Base-by-base conservation (phyloP, 2,113 vertebrate species). In the Stegastes partitus region DNA sequence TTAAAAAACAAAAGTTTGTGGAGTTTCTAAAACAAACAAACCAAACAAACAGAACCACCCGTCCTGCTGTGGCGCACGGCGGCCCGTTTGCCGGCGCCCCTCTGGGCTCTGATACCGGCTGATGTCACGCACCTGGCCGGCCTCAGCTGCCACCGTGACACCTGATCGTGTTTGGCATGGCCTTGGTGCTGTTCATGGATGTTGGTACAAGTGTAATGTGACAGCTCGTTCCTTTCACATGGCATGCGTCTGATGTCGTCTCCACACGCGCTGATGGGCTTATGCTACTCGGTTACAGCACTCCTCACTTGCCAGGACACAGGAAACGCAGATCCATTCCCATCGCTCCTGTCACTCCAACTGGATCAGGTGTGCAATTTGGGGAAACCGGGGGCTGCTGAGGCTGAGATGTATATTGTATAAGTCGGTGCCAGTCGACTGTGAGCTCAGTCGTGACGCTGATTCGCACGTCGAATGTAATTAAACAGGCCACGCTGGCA, bases 161-260 rank as follows among this genome's bases (percentile, higher is more conserved):
- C 91, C 88, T 39, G 92, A 95, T 93, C 90, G 1, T 54, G 68
- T 87, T 81, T 92, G 91, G 89, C 89, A 80, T 82, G 70, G 83
- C 79, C 70, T 66, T 42, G 81, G 66, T 51, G 65, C 86, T 90
- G 92, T 93, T 90, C 89, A 84, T 92, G 90, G 90, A 93, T 93
- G 91, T 92, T 89, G 86, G 89, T 93, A 93, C 91, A 93, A 92
- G 93, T 94, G 93, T 95, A 93, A 93, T 88, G 91, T 91, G 91
- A 94, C 93, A 93, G 87, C 89, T 88, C 77, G 62, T 84, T 91
- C 90, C 93, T 94, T 91, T 90, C 89, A 91, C 84, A 85, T 88
- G 86, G 87, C 89, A 89, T 86, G 85, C 68, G 25, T 69, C 87
- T 79, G 74, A 90, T 84, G 79, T 79, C 44, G 53, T 83, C 68